phyloP scores from a whole-genome alignment of 1,140 invertebrate species.

The Chelonus insularis region DNA sequence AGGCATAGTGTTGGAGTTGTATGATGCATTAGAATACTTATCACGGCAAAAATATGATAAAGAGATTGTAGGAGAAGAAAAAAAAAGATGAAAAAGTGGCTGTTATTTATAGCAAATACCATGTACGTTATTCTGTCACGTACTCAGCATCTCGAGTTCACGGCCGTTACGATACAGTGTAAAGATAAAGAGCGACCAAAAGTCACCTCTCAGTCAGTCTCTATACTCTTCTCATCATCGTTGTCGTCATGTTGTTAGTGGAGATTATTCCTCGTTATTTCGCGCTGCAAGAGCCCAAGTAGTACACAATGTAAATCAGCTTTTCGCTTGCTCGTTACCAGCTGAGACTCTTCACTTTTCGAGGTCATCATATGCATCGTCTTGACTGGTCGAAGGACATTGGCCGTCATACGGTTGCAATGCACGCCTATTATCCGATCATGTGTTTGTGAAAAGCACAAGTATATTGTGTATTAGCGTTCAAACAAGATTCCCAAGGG shows the following conservation, averaged over 20 bases:
- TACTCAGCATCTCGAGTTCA: neutral
- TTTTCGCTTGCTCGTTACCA: conserved; percentile 1
- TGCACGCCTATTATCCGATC: conserved; percentile 7
- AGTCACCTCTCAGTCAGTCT: neutral
- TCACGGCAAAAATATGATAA: too few relatives aligned
- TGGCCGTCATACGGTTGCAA: conserved; percentile 5
- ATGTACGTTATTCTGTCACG: neutral
- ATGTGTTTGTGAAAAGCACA: neutral
- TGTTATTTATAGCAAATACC: conserved; percentile 2
- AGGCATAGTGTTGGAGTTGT: too few relatives aligned
- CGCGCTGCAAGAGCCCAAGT: neutral
- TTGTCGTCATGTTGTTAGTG: neutral
- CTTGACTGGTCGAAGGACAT: neutral
- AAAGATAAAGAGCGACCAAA: conserved; percentile 1
- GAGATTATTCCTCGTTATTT: neutral
- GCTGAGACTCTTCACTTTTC: conserved; percentile 1
- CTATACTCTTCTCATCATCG: neutral
- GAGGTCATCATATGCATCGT: conserved; percentile 1
- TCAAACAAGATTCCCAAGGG: neutral
- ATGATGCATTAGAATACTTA: too few relatives aligned
- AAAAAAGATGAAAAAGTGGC: neutral
- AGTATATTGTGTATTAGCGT: neutral
- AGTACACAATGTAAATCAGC: conserved; percentile 4
- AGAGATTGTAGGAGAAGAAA: too few relatives aligned
- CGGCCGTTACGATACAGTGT: neutral